phyloP scores from a whole-genome alignment of 2,797 vertebrate genomes.

The Falco columbarius region DNA sequence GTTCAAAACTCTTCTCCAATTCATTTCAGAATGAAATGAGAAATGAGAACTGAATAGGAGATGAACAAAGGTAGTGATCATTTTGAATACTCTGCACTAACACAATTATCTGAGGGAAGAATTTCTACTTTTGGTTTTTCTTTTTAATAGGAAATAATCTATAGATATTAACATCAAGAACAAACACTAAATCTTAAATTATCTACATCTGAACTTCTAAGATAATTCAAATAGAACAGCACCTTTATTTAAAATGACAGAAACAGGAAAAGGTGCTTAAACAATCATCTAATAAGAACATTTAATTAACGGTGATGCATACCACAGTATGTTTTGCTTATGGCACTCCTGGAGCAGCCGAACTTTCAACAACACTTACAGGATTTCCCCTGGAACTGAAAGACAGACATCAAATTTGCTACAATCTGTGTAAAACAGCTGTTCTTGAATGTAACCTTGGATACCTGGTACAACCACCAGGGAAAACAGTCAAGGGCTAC shows the following conservation, averaged over 20 bases:
- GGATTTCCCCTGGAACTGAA: neutral
- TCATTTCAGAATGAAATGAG: neutral
- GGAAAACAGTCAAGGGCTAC: neutral
- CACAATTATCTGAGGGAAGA: neutral
- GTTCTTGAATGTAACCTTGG: neutral
- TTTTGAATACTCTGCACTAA: neutral
- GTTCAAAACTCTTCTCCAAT: neutral
- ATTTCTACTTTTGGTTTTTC: neutral
- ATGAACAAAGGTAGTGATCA: neutral
- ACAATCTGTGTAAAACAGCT: constrained; percentile 32
- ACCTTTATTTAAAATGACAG: neutral
- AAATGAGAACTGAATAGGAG: neutral
- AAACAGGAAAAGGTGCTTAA: neutral
- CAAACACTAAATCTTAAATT: neutral
- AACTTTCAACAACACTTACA: neutral
- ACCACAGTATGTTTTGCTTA: neutral
- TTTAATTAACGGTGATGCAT: neutral
- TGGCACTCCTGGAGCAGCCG: neutral
- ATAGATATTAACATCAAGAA: neutral
- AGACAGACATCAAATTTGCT: neutral
- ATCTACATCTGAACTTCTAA: neutral
- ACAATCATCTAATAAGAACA: neutral
- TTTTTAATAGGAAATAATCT: neutral
- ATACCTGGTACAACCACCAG: neutral
- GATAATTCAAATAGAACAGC: neutral